These are phyloP conservation scores for Ispidina lecontei DNA, from an alignment of 2,797 vertebrate genomes.

Conservation along the genomic window DNA sequence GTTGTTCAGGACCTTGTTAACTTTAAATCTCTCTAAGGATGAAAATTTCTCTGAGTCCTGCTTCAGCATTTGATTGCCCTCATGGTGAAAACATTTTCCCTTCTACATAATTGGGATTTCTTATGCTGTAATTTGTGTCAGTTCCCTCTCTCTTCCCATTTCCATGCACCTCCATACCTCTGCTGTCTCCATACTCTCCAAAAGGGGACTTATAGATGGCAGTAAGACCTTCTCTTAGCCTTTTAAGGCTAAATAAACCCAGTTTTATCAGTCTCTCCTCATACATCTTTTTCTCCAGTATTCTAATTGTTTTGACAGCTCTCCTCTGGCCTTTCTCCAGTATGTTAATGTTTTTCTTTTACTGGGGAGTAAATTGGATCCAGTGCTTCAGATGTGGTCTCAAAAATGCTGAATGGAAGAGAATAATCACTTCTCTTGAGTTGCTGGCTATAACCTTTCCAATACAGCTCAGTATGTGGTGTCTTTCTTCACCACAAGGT, in stretches of 20 bases:
- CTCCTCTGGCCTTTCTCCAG: conserved; percentile 45
- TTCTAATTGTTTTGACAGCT: conserved; percentile 32
- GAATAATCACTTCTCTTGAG: background rate
- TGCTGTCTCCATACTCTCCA: background rate
- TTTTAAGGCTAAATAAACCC: background rate
- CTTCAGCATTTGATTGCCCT: background rate
- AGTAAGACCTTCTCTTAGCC: background rate
- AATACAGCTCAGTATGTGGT: conserved; percentile 4
- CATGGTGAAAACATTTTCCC: background rate
- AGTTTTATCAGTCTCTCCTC: conserved; percentile 2
- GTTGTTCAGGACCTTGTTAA: background rate
- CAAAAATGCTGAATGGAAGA: background rate
- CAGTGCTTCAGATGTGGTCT: background rate
- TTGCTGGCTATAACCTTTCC: conserved; percentile 1
- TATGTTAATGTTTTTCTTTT: conserved; percentile 29
- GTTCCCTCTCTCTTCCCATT: background rate
- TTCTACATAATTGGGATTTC: background rate
- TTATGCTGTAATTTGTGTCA: background rate
- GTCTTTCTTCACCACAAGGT: background rate
- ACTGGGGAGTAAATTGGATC: conserved; percentile 17
- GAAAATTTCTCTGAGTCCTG: background rate
- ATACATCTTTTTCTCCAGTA: conserved; percentile 7
- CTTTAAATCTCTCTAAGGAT: background rate
- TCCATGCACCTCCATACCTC: background rate
- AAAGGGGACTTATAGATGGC: background rate